A percentile compares a stretch with the other conserved stretches of the same genome.
phyloP scores from a whole-genome alignment of 2,888 invertebrate species.

The Mamestra brassicae region DNA sequence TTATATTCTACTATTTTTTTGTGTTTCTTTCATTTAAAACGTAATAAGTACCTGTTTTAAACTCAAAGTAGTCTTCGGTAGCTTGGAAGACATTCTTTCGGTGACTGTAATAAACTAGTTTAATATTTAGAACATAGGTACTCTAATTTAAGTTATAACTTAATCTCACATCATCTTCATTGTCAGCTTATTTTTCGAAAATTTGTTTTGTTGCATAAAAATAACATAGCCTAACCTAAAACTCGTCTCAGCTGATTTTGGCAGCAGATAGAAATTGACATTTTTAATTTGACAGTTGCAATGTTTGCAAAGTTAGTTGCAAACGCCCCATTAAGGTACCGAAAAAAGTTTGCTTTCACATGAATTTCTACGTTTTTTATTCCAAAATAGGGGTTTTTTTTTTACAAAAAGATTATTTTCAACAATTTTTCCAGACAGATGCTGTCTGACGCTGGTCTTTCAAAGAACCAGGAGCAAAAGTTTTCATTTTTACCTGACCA shows the following conservation, averaged over 20 bases:
- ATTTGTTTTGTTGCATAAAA: not conserved
- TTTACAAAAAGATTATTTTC: no score
- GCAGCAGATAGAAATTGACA: not conserved
- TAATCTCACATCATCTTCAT: not conserved
- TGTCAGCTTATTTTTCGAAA: not conserved
- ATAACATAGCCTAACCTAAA: slow-evolving; percentile 42
- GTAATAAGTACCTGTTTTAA: slow-evolving; percentile 91
- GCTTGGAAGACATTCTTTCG: slow-evolving; percentile 78
- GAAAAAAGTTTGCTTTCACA: no score
- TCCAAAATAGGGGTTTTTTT: no score
- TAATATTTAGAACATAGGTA: not conserved
- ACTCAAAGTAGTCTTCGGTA: slow-evolving; percentile 88
- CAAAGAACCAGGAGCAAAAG: no score
- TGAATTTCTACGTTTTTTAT: no score
- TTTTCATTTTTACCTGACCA: no score
- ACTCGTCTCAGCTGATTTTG: slow-evolving; percentile 54
- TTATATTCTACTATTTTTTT: no score
- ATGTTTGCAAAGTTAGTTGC: no score
- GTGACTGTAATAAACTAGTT: not conserved
- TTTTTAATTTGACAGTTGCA: not conserved
- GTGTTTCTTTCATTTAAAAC: no score
- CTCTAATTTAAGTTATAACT: not conserved
- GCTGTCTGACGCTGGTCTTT: no score
- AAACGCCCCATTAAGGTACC: no score
- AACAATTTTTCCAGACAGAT: no score